These are phyloP conservation scores for Alouatta palliata DNA, from an alignment of 2,113 vertebrate species.

Conservation along the genomic window DNA sequence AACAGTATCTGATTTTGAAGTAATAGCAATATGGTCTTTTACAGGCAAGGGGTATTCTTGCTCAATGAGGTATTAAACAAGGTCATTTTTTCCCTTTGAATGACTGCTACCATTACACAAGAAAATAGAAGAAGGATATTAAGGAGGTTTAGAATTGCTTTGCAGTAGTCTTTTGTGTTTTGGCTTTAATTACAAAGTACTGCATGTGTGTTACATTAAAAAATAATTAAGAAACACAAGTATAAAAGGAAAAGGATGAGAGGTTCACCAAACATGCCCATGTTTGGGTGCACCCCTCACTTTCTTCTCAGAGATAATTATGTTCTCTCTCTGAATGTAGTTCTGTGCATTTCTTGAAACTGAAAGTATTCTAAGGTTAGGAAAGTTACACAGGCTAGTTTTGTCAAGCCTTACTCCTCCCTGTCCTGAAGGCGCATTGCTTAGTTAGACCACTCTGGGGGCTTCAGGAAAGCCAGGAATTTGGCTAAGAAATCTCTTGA, in stretches of 20 bases:
- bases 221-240: background rate
- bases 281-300: background rate
- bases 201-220: background rate
- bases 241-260: background rate
- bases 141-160: conserved; percentile 16
- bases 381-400: background rate
- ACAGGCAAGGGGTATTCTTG: background rate
- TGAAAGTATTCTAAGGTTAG: background rate
- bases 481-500: conserved; percentile 6
- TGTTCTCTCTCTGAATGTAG: background rate
- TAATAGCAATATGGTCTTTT: conserved; percentile 25
- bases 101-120: background rate
- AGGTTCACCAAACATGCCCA: background rate
- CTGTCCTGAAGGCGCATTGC: background rate
- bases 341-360: background rate
- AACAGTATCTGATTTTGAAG: conserved; percentile 48
- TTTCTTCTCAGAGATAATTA: background rate
- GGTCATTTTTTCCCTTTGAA: conserved; percentile 11
- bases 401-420: background rate
- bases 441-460: background rate
- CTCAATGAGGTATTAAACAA: conserved; percentile 10
- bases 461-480: background rate
- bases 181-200: conserved; percentile 24
- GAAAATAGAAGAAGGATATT: background rate
- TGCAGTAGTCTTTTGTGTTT: background rate